Conservation (phyloP, 37 sponge, comb jelly and placozoan genomes). For the Oopsacas minuta region DNA sequence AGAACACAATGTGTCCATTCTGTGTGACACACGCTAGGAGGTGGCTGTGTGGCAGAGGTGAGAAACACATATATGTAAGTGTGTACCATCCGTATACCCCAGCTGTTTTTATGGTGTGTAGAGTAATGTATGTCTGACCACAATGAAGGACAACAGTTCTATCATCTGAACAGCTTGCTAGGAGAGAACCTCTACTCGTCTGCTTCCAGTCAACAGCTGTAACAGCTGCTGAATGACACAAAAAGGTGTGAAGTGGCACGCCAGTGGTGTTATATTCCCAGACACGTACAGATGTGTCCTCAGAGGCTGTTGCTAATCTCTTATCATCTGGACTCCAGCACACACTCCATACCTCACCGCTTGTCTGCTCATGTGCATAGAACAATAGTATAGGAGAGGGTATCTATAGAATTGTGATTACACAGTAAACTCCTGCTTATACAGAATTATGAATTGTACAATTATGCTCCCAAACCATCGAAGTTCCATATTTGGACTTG, state of each 20-base stretch:
- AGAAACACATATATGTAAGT: not conserved
- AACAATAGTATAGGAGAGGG: not conserved
- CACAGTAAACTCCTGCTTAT: too few species aligned
- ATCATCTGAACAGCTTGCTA: conserved; percentile 7
- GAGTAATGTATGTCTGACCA: not conserved
- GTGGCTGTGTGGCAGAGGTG: not conserved
- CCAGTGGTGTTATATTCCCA: not conserved
- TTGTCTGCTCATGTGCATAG: not conserved
- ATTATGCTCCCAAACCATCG: too few species aligned
- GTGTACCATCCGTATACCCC: conserved; percentile 14
- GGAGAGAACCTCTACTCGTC: not conserved
- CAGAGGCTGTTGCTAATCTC: not conserved
- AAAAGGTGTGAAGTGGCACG: not conserved
- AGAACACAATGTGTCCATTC: not conserved
- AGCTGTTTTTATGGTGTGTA: not conserved
- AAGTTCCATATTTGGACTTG: too few species aligned
- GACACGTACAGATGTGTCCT: conserved; percentile 2
- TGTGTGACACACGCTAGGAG: not conserved
- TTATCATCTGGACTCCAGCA: conserved; percentile 5
- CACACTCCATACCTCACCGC: not conserved
- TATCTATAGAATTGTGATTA: too few species aligned
- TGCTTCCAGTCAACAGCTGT: conserved; percentile 16
- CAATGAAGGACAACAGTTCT: not conserved
- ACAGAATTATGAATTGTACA: not conserved
- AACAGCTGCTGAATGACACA: not conserved